Evolutionary conservation across 2,888 invertebrate species (phyloP), one percentile per base, ranked within the genome.

Genomic region (Phasia obesa): DNA sequence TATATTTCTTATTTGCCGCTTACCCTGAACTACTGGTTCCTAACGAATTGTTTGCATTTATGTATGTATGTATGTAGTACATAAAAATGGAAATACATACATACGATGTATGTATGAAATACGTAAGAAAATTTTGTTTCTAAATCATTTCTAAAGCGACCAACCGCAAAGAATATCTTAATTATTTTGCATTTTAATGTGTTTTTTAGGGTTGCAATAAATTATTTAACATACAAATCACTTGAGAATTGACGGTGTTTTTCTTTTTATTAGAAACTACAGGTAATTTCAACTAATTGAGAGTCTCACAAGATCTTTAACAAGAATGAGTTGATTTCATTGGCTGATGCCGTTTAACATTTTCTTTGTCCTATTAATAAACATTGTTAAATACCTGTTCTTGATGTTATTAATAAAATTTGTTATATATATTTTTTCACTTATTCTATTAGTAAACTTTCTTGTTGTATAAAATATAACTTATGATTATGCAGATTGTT

Each of bases 331-430:
- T 35, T 11, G 35, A 35, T 35, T 44, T 51, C 35, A 0, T 25
- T 53, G 23, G n/a, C 65, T 67, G 51, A 42, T 25, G 59, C 51
- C 23, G 27, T 53, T 9, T 53, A 9, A 38, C 1, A 25, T 42
- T 62, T 42, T 53, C 25, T 35, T 17, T 59, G 17, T 11, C 11
- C 57, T 19, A 57, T 19, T 25, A 53, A 31, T 57, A 17, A n/a
- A 49, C n/a, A 27, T 35, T 44, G n/a, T 78, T 78, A 83, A 78
- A 79, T 83, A 83, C 83, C 83, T 83, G 83, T 71, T 57, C 49
- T 38, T 47, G 44, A 44, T 55, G 47, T 35, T 75, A 57, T 60
- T 35, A 60, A 42, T 55, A 55, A 67, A 75, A 71, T 71, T 57
- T 60, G 25, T 74, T 21, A 35, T 57, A 55, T 60, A 17, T 65